Base-by-base conservation (phyloP, 2,113 vertebrate genomes). In the Gallinago media region DNA sequence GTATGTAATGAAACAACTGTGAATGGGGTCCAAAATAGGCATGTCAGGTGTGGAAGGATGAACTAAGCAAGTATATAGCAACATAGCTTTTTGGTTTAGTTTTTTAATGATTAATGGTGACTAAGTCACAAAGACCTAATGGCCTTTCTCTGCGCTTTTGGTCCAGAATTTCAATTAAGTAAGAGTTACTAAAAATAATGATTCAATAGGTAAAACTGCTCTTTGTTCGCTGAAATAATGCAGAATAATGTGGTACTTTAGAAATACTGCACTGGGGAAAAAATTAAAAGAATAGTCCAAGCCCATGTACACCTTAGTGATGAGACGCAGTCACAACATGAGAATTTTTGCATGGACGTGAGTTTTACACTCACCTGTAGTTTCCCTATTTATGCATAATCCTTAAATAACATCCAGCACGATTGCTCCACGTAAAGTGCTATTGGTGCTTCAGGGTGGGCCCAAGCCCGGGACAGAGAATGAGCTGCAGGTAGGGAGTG, bases 71-170 rank as follows among this genome's bases (percentile, higher is more conserved):
- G 22, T 84, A 85, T 52, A 50, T 42, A 67, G 29, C 42, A 80
- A 9, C 3, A 3, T 40, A 83, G 77, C 27, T 58, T 59, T 59
- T 59, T 34, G 15, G 5, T 52, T 52, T 54, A 29, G 7, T 62
- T 62, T 38, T 61, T 38, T 11, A 67, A 61, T 12, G 82, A 62
- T 80, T 38, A 55, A 8, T 78, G 54, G 12, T 85, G 68, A 59
- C 9, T 4, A 22, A 68, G 38, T 86, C 46, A 16, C 6, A 31
- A 21, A 79, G 27, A 55, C 20, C 26, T 71, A 32, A 50, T 76
- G 94, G 83, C 34, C 86, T 74, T 90, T 88, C 49, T 95, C n/a
- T 75, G 52, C 23, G 65, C n/a, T 96, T 96, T 67, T 89, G 72
- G 13, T 84, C 8, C 55, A 66, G 14, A 42, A 26, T 89, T 95